Conservation (phyloP, 2,888 invertebrate genomes). For the Theodoxus fluviatilis region DNA sequence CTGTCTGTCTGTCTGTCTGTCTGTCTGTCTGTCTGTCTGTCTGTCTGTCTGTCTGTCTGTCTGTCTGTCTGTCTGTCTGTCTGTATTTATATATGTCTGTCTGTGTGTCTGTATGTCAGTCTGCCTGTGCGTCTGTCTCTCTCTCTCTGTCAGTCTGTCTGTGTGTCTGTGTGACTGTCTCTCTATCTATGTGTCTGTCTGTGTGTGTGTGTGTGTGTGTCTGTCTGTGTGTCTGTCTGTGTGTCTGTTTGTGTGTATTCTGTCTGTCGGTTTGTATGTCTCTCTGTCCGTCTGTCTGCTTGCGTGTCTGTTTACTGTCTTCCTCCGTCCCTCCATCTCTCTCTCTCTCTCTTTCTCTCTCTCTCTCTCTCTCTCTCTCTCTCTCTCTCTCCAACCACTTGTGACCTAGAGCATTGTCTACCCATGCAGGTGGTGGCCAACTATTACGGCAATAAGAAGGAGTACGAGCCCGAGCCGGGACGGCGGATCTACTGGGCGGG, state of each 20-base stretch:
- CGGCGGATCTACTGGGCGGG: slow-evolving; percentile 88
- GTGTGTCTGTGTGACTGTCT: slow-evolving; percentile 3
- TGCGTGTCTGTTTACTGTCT: background rate
- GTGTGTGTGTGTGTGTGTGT: background rate
- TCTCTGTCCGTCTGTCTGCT: slow-evolving; percentile 24
- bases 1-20: slow-evolving; percentile 74
- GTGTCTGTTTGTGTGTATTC: background rate
- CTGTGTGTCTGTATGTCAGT: background rate
- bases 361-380: slow-evolving; percentile 67
- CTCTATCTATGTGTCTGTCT: slow-evolving; percentile 20
- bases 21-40: background rate
- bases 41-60: background rate
- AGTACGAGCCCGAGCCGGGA: slow-evolving; percentile 73
- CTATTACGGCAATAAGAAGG: slow-evolving; percentile 82
- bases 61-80: background rate
- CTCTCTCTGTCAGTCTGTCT: background rate
- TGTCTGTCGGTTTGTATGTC: slow-evolving; percentile 27
- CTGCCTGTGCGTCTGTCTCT: background rate
- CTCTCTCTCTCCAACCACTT: background rate
- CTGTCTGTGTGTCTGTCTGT: too few relatives aligned
- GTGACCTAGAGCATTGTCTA: background rate
- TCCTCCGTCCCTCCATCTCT: background rate
- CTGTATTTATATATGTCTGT: background rate
- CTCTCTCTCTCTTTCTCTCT: background rate
- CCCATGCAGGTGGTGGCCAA: slow-evolving; percentile 82